phyloP scores from a whole-genome alignment of 1,140 invertebrate genomes.

The Dreissena rostriformis region DNA sequence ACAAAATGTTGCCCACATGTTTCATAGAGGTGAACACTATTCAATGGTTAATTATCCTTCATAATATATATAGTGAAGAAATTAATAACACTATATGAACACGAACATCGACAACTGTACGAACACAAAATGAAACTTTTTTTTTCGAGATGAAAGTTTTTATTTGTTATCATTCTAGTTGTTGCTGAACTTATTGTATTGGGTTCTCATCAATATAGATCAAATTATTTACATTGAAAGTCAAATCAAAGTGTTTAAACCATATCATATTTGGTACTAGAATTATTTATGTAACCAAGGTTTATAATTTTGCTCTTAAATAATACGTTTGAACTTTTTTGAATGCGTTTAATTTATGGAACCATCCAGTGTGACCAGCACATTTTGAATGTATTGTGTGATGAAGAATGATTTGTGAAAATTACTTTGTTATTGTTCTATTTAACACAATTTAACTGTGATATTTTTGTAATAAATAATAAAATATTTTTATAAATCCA shows the following conservation, averaged over 20 bases:
- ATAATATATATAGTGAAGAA: too few relatives aligned
- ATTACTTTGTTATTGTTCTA: constrained; percentile 55
- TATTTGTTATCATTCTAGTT: neutral
- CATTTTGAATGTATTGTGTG: neutral
- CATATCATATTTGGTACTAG: neutral
- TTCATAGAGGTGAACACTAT: too few relatives aligned
- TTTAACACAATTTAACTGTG: constrained; percentile 58
- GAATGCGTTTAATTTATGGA: too few relatives aligned
- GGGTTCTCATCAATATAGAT: too few relatives aligned
- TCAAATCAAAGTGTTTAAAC: neutral
- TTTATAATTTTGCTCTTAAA: neutral
- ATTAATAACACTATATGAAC: too few relatives aligned
- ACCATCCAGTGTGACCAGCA: neutral
- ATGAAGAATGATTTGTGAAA: neutral
- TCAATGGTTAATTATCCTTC: too few relatives aligned
- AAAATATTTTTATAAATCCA: constrained; percentile 55
- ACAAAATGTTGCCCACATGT: too few relatives aligned
- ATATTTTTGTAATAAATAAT: constrained; percentile 59
- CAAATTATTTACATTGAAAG: neutral
- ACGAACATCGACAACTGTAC: too few relatives aligned
- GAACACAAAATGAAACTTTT: too few relatives aligned
- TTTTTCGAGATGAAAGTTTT: constrained; percentile 6
- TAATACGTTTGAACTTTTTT: too few relatives aligned
- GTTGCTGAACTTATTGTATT: neutral
- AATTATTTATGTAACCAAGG: neutral